Base-by-base conservation (phyloP, 2,888 invertebrate genomes). In the Caenorhabditis sulstoni region DNA sequence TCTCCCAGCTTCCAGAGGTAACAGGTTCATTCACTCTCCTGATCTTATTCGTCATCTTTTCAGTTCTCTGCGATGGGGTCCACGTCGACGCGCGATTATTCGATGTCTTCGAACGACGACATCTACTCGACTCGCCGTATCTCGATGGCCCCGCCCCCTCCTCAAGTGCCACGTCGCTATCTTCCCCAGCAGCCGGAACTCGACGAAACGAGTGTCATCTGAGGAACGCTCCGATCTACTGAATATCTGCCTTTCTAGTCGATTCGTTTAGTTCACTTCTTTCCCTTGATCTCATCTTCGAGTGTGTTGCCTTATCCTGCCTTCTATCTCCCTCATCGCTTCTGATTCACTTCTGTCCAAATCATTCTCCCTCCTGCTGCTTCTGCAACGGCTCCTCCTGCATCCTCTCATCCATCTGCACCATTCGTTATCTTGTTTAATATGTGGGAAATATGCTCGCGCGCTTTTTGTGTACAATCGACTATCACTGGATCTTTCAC, bases 61-160 rank as follows among this genome's bases (percentile, higher is more conserved):
- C 52, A 61, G 53, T 77, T 78, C 29, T 71, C 71, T 22, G 59
- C 73, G 3, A 73, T 81, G 68, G 79, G 78, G 11, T 81, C 81
- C 7, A 59, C 76, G 14, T 78, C 80, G 3, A 75, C 70, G 23
- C 75, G 83, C 2, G 81, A 82, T 39, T 82, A 84, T 49, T 74
- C 79, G 8, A 76, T 61, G 37, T 58, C 53, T 3, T 53, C 74
- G 14, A 78, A 75, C 22, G 74, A 77, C 18, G 79, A 77, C n/a
- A 64, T 55, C 14, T 73, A 73, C 47, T 53, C 66, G 0, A 29
- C 52, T 11, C 61, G 73, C 0, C 47, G 71, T 0, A 47, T 53
- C 1, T 57, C 64, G 4, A 53, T 65, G 57, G 73, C 71, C 35
- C 41, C 29, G 29, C 29, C 29, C 29, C 71, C 77, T n/a, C 77